Evolutionary conservation across 2,797 vertebrate genomes (phyloP).

Genomic region (Hippopotamyrus pictus): DNA sequence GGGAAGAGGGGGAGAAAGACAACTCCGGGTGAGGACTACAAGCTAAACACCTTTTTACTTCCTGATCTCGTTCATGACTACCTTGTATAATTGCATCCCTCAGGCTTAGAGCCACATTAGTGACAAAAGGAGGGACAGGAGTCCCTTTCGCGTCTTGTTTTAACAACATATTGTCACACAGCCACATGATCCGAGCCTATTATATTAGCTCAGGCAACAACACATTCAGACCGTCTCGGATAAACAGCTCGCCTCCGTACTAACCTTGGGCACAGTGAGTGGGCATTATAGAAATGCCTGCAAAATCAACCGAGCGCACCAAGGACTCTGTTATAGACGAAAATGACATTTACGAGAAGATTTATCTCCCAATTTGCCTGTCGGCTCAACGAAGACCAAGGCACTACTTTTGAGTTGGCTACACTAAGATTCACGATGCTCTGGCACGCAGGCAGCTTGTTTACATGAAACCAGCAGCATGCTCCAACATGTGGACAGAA

Average conservation of each 20-base stretch:
- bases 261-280: not conserved
- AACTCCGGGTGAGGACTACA: not conserved
- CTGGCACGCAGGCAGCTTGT: not conserved
- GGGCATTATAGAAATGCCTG: not conserved
- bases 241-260: not conserved
- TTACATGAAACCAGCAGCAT: not conserved
- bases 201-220: not conserved
- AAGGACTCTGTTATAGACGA: not conserved
- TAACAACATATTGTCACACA: not conserved
- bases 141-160: not conserved
- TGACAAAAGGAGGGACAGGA: not conserved
- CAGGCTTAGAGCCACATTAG: not conserved
- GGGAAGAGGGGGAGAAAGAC: not conserved
- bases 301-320: not conserved
- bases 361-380: not conserved
- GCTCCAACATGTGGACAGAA: not conserved
- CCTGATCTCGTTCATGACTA: not conserved
- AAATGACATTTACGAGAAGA: not conserved
- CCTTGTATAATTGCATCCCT: not conserved
- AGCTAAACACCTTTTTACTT: not conserved
- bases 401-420: not conserved
- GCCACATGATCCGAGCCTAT: not conserved
- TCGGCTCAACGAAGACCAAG: not conserved
- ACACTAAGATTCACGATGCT: not conserved
- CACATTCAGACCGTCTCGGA: not conserved